Base-by-base conservation (phyloP, 2,797 vertebrate genomes). In the Silurus aristotelis region DNA sequence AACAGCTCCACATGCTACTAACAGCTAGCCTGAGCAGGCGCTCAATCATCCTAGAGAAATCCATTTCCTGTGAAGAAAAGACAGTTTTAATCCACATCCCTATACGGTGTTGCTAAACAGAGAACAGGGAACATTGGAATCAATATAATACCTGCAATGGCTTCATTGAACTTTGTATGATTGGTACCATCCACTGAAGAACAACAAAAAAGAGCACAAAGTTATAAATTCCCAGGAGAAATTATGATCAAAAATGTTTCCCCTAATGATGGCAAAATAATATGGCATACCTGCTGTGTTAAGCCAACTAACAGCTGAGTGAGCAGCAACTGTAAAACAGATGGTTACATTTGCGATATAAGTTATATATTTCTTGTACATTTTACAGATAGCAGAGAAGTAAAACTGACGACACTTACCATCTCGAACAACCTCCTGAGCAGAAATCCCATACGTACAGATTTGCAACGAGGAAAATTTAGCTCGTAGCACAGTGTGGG, bases 101-200 rank as follows among this genome's bases (percentile, higher is more conserved):
- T 63, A 27, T 4, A 66, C 82, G 6, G 64, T 78, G 25, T 77
- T 73, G 70, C 81, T 64, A 31, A 68, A 55, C 63, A 80, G 27
- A 52, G 38, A 70, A 56, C n/a, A 58, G 31, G 56, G 38, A 82
- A 20, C 12, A 9, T 8, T 75, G 31, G 83, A 38, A 58, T 87
- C 80, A 77, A 63, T 68, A 72, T 19, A 77, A 63, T 91, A 98
- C 97, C 95, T 96, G 95, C 17, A 98, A 94, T 17, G 97, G 97
- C 87, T 98, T 97, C 97, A 98, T 98, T 84, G 97, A 98, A 92
- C 97, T 98, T 89, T 96, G 95, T 88, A 98, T 97, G 52, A 97
- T 94, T 70, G 97, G 97, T 71, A 98, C 95, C 95, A 98, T 97
- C 97, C 97, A 98, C 97, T 98, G 86, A 43, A 72, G 58, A 58